Conservation (phyloP, 37 sponge, comb jelly and placozoan species). For the Mnemiopsis leidyi region DNA sequence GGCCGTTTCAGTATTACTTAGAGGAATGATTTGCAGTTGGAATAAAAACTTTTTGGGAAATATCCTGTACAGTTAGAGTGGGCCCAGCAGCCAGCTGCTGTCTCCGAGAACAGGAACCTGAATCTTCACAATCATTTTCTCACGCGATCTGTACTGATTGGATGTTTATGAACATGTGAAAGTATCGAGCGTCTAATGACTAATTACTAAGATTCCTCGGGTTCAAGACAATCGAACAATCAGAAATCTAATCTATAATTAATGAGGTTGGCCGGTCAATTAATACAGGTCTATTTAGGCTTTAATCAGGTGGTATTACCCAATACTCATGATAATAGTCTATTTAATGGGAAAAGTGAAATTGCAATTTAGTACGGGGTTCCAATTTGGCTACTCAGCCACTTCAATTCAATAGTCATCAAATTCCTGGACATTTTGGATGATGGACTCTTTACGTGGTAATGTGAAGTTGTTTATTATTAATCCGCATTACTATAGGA, state of each 20-base stretch:
- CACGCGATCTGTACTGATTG: background rate
- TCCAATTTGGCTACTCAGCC: background rate
- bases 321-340: background rate
- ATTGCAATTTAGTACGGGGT: background rate
- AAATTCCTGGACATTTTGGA: background rate
- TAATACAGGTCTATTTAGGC: background rate
- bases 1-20: too few relatives aligned
- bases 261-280: background rate
- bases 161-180: background rate
- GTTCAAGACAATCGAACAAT: background rate
- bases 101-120: too few relatives aligned
- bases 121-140: too few relatives aligned
- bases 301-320: background rate
- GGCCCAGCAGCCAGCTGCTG: too few relatives aligned
- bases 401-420: background rate
- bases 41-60: too few relatives aligned
- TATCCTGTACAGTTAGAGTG: too few relatives aligned
- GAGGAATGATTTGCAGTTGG: too few relatives aligned
- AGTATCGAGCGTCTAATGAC: background rate
- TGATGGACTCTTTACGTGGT: background rate
- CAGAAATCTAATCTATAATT: background rate
- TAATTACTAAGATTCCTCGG: background rate
- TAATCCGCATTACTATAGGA: slow-evolving; percentile 44
- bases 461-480: slow-evolving; percentile 45
- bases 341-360: background rate